Evolutionary conservation across 2,888 invertebrate species (phyloP).

Genomic region (Synanthedon myopaeformis): DNA sequence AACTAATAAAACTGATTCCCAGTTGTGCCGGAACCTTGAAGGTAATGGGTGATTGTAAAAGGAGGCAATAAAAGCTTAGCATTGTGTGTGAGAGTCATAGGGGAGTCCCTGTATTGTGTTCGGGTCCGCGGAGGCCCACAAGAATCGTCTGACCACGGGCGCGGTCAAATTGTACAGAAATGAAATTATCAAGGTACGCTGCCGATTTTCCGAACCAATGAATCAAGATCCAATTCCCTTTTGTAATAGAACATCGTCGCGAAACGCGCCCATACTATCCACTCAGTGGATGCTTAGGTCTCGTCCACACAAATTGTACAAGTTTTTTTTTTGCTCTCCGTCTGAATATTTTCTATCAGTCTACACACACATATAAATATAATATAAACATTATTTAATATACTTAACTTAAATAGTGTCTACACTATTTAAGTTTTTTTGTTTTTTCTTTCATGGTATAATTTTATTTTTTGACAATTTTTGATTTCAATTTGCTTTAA

Average conservation of each 20-base stretch:
- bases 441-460: no score
- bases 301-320: neutral
- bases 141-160: conserved; percentile 66
- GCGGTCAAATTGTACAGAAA: conserved; percentile 72
- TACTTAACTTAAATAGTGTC: no score
- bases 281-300: conserved; percentile 55
- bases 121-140: conserved; percentile 58
- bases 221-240: conserved; percentile 72
- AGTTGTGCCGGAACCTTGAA: conserved; percentile 54
- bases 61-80: conserved; percentile 70
- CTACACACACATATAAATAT: no score
- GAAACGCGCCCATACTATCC: conserved; percentile 59
- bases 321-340: neutral
- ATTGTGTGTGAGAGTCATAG: conserved; percentile 65
- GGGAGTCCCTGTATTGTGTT: conserved; percentile 63
- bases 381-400: no score
- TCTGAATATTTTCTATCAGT: neutral
- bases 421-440: no score
- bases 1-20: conserved; percentile 67
- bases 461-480: no score
- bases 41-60: conserved; percentile 70
- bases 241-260: conserved; percentile 71
- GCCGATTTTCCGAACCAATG: conserved; percentile 72
- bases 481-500: no score
- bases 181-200: conserved; percentile 72